Conservation (phyloP, 2,797 vertebrate species). For the Hoplostethus mediterraneus region DNA sequence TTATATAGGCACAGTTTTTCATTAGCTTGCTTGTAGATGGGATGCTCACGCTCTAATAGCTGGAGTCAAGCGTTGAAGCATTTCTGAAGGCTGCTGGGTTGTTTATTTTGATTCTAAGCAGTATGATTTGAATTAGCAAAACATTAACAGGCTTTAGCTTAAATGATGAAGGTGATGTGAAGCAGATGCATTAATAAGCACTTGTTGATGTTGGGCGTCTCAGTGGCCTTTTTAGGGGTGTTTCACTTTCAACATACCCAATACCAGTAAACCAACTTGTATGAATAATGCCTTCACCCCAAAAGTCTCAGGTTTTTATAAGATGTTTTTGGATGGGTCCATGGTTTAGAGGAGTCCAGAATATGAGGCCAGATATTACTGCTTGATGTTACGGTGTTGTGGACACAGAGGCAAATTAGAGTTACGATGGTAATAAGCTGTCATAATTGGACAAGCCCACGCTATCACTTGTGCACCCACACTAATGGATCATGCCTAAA, state of each 20-base stretch:
- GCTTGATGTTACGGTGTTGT: not conserved
- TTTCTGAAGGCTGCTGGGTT: not conserved
- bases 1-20: no score
- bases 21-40: no score
- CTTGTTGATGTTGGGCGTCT: constrained; percentile 16
- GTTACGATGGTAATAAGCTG: no score
- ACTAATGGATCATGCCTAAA: no score
- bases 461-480: no score
- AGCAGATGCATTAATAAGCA: constrained; percentile 47
- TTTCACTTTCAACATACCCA: not conserved
- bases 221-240: not conserved
- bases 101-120: not conserved
- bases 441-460: no score
- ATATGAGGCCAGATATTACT: not conserved
- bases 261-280: not conserved
- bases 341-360: no score
- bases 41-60: no score
- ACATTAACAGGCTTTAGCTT: not conserved
- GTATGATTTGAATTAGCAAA: not conserved
- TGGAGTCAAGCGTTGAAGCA: no score
- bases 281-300: not conserved
- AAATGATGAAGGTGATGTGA: not conserved
- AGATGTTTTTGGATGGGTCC: not conserved
- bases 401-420: no score
- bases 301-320: not conserved